Base-by-base conservation (phyloP, 2,888 invertebrate genomes). In the Julus scandinavius region DNA sequence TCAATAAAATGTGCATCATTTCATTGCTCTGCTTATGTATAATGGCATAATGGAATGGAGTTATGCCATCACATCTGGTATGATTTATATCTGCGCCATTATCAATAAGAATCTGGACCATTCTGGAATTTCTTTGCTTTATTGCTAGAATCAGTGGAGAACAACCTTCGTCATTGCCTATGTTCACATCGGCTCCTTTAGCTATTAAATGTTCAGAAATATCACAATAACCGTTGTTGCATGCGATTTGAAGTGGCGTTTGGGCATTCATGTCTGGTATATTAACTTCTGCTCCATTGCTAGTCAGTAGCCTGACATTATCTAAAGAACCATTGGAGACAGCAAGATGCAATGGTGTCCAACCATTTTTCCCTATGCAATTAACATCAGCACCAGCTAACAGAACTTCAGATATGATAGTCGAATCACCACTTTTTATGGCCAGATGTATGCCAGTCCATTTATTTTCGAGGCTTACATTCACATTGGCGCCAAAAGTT, bases 231-330 rank as follows among this genome's bases (percentile, higher is more conserved):
- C 38, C 86, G 13, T 17, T 15, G 6, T 54, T 13, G 17, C 54
- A 54, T 15, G 54, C 54, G 11, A 3, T 15, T 0, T 11, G 54
- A 13, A 54, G 54, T 54, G 54, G 40, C 11, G 83, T 29, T 40
- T 5, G 54, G 13, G 0, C 54, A 13, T 54, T 17, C 13, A 11
- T 94, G 45, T 93, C 93, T 91, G 97, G 92, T 13, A 93, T 93
- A 90, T 96, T 94, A n/a, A 95, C 94, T 91, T 95, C 93, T 2
- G 95, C 94, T 0, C 94, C 94, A 85, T 93, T 91, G 41, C 93
- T 92, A 83, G 95, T 90, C 15, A 95, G 91, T 89, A 92, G 92
- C 87, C 93, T 92, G 20, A 95, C 91, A 54, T 95, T 91, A 20
- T 93, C 92, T 84, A 92, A 92, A 87, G 94, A 54, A 11, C 54